Evolutionary conservation across 2,113 vertebrate species (phyloP).

Genomic region (Lampris megalopsis): DNA sequence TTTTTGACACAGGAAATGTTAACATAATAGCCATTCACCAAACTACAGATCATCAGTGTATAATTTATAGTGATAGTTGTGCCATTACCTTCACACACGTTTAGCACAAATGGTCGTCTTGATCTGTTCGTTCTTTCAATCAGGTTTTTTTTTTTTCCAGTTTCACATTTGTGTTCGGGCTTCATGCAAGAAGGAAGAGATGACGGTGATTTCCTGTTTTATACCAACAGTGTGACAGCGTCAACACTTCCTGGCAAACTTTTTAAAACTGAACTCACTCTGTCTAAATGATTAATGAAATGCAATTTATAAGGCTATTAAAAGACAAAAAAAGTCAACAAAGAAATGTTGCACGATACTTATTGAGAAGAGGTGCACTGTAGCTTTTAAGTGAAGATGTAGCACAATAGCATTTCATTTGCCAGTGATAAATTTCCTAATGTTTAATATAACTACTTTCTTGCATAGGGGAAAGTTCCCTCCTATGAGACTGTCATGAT

Average conservation of each 20-base stretch:
- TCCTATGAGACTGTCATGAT: no score
- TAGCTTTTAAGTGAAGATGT: no score
- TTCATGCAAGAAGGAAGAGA: constrained; percentile 64
- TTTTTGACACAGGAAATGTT: no score
- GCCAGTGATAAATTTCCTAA: no score
- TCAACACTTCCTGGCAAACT: neutral
- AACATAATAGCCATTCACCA: neutral
- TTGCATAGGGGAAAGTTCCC: no score
- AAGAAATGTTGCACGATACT: no score
- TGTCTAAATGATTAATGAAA: no score
- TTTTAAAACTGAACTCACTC: neutral
- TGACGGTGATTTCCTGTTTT: constrained; percentile 68
- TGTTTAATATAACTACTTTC: no score
- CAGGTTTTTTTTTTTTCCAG: constrained; percentile 2
- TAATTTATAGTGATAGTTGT: neutral
- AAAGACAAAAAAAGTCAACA: no score
- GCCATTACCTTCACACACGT: constrained; percentile 39
- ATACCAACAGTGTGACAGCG: constrained; percentile 22
- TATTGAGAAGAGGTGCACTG: no score
- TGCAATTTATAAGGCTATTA: no score
- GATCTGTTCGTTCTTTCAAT: constrained; percentile 13
- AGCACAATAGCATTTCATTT: no score
- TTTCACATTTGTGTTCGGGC: constrained; percentile 9
- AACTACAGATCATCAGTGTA: neutral
- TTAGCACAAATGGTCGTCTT: neutral